These are phyloP conservation scores for Recurvirostra avosetta DNA, from an alignment of 2,113 vertebrate genomes.

Conservation along the genomic window DNA sequence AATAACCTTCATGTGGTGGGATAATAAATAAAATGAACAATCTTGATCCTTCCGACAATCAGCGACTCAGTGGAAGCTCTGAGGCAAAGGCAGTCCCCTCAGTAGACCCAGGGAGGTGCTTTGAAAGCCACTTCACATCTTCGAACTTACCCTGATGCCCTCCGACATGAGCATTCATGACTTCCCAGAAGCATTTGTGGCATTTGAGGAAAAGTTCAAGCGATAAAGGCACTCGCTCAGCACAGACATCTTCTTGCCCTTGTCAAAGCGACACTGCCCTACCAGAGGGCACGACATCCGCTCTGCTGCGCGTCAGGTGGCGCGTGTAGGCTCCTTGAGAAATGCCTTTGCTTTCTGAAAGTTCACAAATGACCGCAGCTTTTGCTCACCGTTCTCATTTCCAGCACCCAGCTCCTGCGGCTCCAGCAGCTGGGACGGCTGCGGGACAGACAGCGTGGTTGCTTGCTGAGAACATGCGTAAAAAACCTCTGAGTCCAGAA, in stretches of 20 bases:
- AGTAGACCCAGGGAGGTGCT: not conserved
- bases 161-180: not conserved
- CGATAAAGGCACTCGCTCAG: not conserved
- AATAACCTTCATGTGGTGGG: not conserved
- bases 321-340: not conserved
- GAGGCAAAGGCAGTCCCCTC: not conserved
- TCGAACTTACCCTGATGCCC: not conserved
- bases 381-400: not conserved
- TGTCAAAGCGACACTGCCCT: not conserved
- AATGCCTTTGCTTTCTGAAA: not conserved
- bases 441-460: not conserved
- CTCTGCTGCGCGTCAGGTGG: not conserved
- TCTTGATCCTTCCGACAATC: not conserved
- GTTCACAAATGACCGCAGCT: not conserved
- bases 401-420: not conserved
- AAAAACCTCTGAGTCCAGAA: not conserved
- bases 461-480: not conserved
- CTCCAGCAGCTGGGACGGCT: not conserved
- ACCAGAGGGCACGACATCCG: not conserved
- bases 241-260: not conserved
- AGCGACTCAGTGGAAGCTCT: not conserved
- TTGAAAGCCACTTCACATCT: not conserved
- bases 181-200: constrained; percentile 28
- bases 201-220: constrained; percentile 22
- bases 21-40: not conserved